phyloP scores from a whole-genome alignment of 1,140 invertebrate genomes.

The Venturia canescens region DNA sequence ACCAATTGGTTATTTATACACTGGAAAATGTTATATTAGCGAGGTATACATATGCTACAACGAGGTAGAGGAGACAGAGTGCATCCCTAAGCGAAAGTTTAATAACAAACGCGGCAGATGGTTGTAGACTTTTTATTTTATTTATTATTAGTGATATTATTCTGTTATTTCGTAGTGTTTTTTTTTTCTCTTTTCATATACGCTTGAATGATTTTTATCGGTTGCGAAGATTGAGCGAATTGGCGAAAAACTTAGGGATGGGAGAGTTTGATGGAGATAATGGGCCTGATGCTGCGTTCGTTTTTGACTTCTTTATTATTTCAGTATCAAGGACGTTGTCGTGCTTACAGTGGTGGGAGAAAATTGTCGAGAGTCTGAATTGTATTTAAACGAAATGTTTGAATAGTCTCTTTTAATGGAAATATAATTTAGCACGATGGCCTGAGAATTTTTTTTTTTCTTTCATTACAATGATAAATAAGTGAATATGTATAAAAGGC shows the following conservation, averaged over 20 bases:
- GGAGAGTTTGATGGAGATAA: too few species aligned
- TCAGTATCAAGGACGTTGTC: too few species aligned
- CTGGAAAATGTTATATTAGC: constrained; percentile 28
- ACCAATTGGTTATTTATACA: neutral
- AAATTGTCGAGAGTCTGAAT: too few species aligned
- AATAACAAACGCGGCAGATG: constrained; percentile 5
- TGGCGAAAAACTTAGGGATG: neutral
- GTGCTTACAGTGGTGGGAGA: too few species aligned
- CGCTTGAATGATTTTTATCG: neutral
- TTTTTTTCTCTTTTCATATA: constrained; percentile 16
- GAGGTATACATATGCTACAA: constrained; percentile 44
- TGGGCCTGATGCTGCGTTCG: too few species aligned
- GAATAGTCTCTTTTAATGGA: too few species aligned
- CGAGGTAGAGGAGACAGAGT: constrained; percentile 48
- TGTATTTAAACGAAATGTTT: too few species aligned
- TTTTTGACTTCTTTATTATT: too few species aligned
- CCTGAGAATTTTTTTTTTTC: too few species aligned
- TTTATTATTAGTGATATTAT: constrained; percentile 17
- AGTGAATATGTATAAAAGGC: too few species aligned
- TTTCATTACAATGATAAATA: too few species aligned
- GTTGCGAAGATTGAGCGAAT: neutral
- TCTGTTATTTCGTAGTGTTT: constrained; percentile 16
- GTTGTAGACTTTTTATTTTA: constrained; percentile 27
- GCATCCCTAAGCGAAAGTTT: constrained; percentile 46
- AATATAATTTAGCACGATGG: too few species aligned